phyloP scores from a whole-genome alignment of 2,113 vertebrate species.

The Cynoglossus semilaevis region DNA sequence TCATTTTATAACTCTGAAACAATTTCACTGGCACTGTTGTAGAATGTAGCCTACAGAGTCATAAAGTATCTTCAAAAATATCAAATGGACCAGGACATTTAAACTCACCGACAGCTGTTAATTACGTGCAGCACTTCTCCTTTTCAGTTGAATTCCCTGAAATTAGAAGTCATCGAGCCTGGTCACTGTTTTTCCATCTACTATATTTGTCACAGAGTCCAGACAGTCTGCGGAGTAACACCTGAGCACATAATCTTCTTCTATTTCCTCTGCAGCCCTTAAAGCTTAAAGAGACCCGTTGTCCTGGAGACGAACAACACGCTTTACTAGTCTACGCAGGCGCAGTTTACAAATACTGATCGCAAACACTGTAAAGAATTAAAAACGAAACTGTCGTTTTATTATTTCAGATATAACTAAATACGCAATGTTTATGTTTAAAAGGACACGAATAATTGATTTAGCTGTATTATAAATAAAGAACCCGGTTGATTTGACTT shows the following conservation, averaged over 20 bases:
- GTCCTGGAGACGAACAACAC: slow-evolving; percentile 75
- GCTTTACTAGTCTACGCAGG: slow-evolving; percentile 55
- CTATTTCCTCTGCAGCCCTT: slow-evolving; percentile 30
- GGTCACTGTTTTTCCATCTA: slow-evolving; percentile 5
- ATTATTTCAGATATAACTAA: no score
- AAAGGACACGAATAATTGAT: no score
- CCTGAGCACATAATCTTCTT: slow-evolving; percentile 66
- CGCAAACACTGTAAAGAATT: no score
- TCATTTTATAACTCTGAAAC: not conserved
- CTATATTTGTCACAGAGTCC: slow-evolving; percentile 10
- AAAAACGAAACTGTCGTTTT: no score
- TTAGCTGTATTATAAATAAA: no score
- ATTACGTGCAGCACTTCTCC: not conserved
- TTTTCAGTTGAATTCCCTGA: slow-evolving; percentile 3
- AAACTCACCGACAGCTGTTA: slow-evolving; percentile 51
- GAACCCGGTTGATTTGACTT: no score
- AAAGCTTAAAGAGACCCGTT: slow-evolving; percentile 65
- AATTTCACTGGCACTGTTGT: not conserved
- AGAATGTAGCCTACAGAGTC: no score
- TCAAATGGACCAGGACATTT: not conserved
- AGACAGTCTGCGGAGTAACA: slow-evolving; percentile 22
- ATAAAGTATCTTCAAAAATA: no score
- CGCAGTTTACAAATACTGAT: slow-evolving; percentile 11
- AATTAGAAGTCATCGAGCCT: slow-evolving; percentile 2
- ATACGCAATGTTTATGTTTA: no score